phyloP scores from a whole-genome alignment of 64 coral and sea anemone genomes.

The Pocillopora verrucosa region DNA sequence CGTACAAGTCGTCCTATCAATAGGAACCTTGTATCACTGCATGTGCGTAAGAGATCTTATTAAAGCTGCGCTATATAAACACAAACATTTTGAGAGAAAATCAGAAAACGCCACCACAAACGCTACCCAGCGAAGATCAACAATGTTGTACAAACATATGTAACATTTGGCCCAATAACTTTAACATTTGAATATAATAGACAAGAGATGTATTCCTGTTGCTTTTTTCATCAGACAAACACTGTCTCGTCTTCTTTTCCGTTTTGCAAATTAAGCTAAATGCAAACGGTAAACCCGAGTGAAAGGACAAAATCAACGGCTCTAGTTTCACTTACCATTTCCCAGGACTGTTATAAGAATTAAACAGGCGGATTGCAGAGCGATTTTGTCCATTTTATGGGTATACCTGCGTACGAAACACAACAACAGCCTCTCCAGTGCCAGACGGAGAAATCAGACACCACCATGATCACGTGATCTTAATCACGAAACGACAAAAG shows the following conservation, averaged over 20 bases:
- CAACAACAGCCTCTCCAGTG: neutral
- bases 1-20: too few relatives aligned
- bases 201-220: neutral
- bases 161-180: neutral
- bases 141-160: neutral
- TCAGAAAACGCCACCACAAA: neutral
- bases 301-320: neutral
- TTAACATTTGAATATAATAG: neutral
- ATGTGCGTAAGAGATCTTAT: too few relatives aligned
- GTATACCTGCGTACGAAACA: too few relatives aligned
- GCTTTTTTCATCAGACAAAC: neutral
- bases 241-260: neutral
- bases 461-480: slow-evolving; percentile 11
- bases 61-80: neutral
- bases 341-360: neutral
- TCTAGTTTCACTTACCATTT: slow-evolving; percentile 1
- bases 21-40: too few relatives aligned
- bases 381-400: neutral
- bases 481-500: neutral
- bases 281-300: neutral
- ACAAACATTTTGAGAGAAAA: neutral
- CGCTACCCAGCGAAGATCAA: neutral
- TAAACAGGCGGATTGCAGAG: neutral
- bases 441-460: neutral
- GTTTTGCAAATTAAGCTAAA: neutral